Percentiles rank a stretch among this genome's conserved stretches.
phyloP scores from a whole-genome alignment of 2,888 invertebrate genomes.

The Drosophila fulvimacula region DNA sequence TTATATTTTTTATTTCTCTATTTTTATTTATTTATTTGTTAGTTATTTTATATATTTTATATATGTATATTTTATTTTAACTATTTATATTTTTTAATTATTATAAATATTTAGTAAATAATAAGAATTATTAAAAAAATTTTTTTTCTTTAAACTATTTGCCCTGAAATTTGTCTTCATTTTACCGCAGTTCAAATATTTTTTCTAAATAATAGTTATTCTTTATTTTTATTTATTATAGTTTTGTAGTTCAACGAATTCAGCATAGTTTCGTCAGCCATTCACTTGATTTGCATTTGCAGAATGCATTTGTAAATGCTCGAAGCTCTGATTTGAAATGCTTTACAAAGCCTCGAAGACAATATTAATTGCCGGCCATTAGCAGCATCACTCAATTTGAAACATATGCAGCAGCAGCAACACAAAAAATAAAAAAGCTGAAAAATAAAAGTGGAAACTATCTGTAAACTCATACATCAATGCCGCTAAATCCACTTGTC shows the following conservation, averaged over 20 bases:
- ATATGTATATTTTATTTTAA: not conserved
- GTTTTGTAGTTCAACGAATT: conserved; percentile 6
- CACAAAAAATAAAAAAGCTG: conserved; percentile 24
- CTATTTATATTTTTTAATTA: no score
- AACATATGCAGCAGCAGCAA: conserved; percentile 62
- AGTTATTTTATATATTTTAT: not conserved
- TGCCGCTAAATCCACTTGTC: conserved; percentile 81
- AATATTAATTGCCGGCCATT: conserved; percentile 74
- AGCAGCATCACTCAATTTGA: conserved; percentile 75
- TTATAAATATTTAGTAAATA: no score
- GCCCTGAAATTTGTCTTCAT: no score
- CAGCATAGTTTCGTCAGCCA: conserved; percentile 22
- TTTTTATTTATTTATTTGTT: no score
- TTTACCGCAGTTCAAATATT: not conserved
- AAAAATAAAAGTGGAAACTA: conserved; percentile 61
- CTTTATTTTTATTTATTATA: no score
- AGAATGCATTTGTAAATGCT: conserved; percentile 3
- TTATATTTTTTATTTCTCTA: no score
- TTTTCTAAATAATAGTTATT: not conserved
- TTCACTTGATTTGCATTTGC: conserved; percentile 36
- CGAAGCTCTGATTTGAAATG: conserved; percentile 47
- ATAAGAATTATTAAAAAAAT: no score
- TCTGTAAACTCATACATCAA: conserved; percentile 77
- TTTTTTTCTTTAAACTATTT: no score
- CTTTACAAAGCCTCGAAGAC: conserved; percentile 31